Conservation (phyloP, 2,113 vertebrate species). For the Microtus richardsoni region DNA sequence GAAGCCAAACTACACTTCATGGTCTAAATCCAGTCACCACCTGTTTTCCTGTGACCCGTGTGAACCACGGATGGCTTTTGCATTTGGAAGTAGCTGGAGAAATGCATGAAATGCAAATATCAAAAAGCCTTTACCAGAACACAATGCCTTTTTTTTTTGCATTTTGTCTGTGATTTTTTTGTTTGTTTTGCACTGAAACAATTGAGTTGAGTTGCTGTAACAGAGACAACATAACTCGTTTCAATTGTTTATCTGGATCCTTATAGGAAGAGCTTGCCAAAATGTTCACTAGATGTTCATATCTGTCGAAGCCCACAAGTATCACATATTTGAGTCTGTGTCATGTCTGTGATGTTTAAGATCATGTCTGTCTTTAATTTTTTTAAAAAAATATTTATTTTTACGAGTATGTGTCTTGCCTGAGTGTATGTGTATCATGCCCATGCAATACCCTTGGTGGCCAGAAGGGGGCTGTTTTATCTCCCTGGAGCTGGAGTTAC, state of each 20-base stretch:
- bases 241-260: not conserved
- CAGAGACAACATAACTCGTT: not conserved
- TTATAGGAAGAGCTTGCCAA: not conserved
- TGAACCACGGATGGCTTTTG: not conserved
- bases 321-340: not conserved
- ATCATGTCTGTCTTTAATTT: not conserved
- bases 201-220: not conserved
- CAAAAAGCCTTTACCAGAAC: not conserved
- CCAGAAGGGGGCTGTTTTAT: not conserved
- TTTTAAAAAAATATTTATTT: not conserved
- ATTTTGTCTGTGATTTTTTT: not conserved
- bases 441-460: not conserved
- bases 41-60: not conserved
- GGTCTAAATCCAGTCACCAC: not conserved
- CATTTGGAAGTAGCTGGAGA: not conserved
- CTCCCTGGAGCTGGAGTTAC: not conserved
- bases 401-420: not conserved
- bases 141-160: not conserved
- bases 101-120: not conserved
- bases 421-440: not conserved
- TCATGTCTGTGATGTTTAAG: not conserved
- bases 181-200: not conserved
- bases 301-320: not conserved
- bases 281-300: not conserved
- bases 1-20: not conserved